A percentile compares a stretch with the other conserved stretches of the same genome.
Conservation (phyloP, 2,888 invertebrate genomes). For the Tipula unca region DNA sequence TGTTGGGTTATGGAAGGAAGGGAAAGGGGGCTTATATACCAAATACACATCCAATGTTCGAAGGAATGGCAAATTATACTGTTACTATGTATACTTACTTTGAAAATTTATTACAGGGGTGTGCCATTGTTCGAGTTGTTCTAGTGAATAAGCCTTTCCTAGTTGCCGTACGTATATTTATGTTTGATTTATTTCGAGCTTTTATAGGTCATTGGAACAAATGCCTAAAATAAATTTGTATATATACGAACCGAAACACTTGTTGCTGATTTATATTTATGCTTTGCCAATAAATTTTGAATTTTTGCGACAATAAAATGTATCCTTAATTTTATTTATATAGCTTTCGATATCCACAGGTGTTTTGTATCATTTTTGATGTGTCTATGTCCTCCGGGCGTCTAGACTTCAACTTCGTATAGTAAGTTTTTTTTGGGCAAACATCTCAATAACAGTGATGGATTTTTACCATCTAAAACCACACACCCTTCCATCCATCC, state of each 20-base stretch:
- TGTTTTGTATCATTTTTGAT: not conserved
- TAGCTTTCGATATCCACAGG: not conserved
- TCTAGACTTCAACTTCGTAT: too few species aligned
- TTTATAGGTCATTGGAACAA: not conserved
- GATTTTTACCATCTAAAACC: too few species aligned
- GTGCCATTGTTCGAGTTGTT: not conserved
- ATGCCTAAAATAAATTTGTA: not conserved
- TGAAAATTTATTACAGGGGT: not conserved
- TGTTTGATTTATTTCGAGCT: not conserved
- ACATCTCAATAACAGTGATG: too few species aligned
- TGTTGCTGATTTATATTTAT: not conserved
- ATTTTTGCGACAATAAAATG: not conserved
- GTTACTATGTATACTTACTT: not conserved
- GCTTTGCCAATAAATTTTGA: not conserved
- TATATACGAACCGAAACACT: not conserved
- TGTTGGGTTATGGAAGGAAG: too few species aligned
- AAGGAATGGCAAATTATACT: not conserved
- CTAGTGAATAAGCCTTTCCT: not conserved
- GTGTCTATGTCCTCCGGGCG: too few species aligned
- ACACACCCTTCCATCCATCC: too few species aligned
- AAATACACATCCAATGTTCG: not conserved
- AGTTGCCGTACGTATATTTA: not conserved
- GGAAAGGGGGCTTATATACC: too few species aligned
- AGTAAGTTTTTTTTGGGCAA: too few species aligned
- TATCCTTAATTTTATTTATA: not conserved